These are phyloP conservation scores for Megamerina dolium DNA, from an alignment of 2,888 invertebrate genomes.

Conservation along the genomic window DNA sequence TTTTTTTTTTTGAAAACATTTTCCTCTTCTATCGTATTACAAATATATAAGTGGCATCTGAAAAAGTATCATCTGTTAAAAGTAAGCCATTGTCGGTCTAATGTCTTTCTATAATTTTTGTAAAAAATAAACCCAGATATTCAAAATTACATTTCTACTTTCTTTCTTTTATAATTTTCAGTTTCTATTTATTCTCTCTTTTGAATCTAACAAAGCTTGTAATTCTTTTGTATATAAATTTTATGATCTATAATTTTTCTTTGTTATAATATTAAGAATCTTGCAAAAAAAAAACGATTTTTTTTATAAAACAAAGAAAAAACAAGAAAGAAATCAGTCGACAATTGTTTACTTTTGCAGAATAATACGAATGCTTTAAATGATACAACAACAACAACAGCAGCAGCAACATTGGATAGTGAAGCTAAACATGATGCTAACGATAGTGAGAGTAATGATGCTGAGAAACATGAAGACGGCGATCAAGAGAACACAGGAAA, in stretches of 20 bases:
- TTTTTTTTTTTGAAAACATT: no score
- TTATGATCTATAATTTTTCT: neutral
- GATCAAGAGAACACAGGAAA: conserved; percentile 9
- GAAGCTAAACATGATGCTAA: conserved; percentile 5
- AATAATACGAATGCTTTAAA: conserved; percentile 44
- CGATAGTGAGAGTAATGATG: conserved; percentile 3
- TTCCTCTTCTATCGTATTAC: no score
- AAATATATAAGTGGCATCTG: no score
- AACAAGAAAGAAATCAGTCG: conserved; percentile 48
- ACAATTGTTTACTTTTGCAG: conserved; percentile 52
- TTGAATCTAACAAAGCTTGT: neutral
- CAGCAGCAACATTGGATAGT: conserved; percentile 1
- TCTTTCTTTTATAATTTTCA: conserved; percentile 6
- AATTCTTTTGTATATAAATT: neutral
- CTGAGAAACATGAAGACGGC: conserved; percentile 13
- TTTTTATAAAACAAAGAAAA: no score
- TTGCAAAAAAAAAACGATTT: no score
- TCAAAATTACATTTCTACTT: no score
- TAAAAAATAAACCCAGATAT: no score
- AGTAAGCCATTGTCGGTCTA: conserved; percentile 49
- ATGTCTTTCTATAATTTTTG: conserved; percentile 26
- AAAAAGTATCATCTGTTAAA: no score
- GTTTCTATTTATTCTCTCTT: conserved; percentile 2
- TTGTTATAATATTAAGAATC: no score
- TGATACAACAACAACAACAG: conserved; percentile 22